Evolutionary conservation across 2,797 vertebrate genomes (phyloP).

Genomic region (Acrossocheilus fasciatus): DNA sequence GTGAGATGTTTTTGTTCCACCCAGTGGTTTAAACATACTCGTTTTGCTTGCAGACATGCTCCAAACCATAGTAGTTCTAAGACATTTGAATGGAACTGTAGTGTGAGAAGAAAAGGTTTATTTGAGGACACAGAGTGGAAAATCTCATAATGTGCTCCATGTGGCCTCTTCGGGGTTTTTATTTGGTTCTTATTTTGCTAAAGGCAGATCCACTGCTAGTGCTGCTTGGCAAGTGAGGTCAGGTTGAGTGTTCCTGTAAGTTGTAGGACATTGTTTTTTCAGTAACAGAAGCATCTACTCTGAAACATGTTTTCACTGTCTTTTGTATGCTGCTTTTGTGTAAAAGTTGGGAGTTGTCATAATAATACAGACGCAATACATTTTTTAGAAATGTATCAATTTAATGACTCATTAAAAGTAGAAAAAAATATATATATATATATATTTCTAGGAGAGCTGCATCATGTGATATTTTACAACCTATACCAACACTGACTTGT

Average conservation of each 20-base stretch:
- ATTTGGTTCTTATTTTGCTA: conserved; percentile 28
- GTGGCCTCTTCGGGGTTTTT: conserved; percentile 20
- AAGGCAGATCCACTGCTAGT: conserved; percentile 11
- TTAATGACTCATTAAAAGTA: background rate
- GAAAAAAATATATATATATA: too few species aligned
- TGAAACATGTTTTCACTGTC: background rate
- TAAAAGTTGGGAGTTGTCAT: background rate
- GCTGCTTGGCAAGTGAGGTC: background rate
- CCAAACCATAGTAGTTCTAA: background rate
- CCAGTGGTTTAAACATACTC: background rate
- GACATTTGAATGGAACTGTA: background rate
- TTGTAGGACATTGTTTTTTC: background rate
- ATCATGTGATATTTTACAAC: background rate
- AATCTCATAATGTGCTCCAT: conserved; percentile 32
- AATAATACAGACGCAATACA: background rate
- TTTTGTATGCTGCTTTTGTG: conserved; percentile 1
- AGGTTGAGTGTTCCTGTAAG: conserved; percentile 1
- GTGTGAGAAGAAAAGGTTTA: conserved; percentile 36
- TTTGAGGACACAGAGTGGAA: conserved; percentile 49
- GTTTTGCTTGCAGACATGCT: background rate
- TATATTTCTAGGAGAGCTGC: background rate
- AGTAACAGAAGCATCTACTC: background rate
- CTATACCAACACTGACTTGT: background rate
- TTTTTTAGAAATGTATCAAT: background rate
- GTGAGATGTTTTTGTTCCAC: background rate